Conservation (phyloP, 2,113 vertebrate genomes). For the Ictalurus punctatus region DNA sequence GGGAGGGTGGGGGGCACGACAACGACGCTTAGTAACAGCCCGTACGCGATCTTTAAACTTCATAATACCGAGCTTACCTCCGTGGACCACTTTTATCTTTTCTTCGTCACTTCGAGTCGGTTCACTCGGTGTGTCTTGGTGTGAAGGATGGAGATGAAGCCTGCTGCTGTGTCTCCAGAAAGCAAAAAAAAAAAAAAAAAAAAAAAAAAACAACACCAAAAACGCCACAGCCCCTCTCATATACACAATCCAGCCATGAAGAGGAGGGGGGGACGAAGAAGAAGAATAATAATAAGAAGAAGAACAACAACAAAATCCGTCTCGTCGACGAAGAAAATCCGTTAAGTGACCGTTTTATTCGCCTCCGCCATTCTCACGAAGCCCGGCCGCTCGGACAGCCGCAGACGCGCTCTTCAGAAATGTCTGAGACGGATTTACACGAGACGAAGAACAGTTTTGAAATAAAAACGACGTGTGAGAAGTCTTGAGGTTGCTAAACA, state of each 20-base stretch:
- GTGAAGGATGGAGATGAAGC: not conserved
- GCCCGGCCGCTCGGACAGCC: slow-evolving; percentile 23
- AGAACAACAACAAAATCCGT: slow-evolving; percentile 46
- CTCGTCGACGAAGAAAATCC: slow-evolving; percentile 60
- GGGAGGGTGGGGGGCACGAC: not conserved
- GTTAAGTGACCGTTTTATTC: slow-evolving; percentile 55
- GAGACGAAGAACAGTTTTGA: not conserved
- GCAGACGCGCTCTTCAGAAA: not conserved
- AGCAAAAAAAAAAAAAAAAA: slow-evolving; percentile 27
- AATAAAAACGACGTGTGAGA: not conserved
- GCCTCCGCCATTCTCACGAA: slow-evolving; percentile 55
- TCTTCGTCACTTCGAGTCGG: not conserved
- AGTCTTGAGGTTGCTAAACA: not conserved
- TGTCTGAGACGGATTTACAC: not conserved
- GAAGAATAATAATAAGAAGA: not conserved
- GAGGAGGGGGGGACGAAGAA: not conserved
- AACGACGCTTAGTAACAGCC: not conserved
- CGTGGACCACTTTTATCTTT: slow-evolving; percentile 21
- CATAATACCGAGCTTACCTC: slow-evolving; percentile 30
- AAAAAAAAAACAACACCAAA: not conserved
- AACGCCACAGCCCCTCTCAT: slow-evolving; percentile 62
- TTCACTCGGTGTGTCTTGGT: not conserved
- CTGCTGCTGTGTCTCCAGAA: slow-evolving; percentile 38
- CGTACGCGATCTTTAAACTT: slow-evolving; percentile 5
- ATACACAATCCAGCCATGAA: slow-evolving; percentile 50